Conservation (phyloP, 2,113 vertebrate genomes). For the Caracal caracal region DNA sequence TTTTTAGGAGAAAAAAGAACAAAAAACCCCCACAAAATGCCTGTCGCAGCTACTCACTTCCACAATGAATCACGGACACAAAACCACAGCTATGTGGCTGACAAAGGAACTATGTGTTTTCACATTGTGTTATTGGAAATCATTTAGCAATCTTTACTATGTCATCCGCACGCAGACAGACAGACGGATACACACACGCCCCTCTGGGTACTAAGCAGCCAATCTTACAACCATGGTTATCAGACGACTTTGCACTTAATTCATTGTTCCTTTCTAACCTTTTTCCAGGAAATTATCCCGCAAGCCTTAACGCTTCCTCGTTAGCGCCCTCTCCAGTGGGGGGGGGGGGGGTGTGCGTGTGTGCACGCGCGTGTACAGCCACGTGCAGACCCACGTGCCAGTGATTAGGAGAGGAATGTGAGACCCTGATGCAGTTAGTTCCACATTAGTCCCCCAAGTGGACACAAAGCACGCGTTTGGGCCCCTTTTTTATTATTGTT, state of each 20-base stretch:
- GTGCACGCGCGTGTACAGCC: neutral
- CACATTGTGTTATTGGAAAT: slow-evolving; percentile 60
- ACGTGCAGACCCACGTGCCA: neutral
- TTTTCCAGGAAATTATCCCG: slow-evolving; percentile 32
- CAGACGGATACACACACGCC: neutral
- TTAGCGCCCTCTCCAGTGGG: neutral
- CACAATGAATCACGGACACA: slow-evolving; percentile 76
- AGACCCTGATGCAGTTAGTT: neutral
- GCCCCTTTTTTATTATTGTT: neutral
- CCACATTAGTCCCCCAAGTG: neutral
- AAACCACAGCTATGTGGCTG: slow-evolving; percentile 78
- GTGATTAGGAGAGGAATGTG: neutral
- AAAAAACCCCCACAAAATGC: slow-evolving; percentile 64
- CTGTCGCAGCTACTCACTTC: slow-evolving; percentile 76
- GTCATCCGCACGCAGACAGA: slow-evolving; percentile 68
- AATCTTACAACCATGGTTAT: neutral
- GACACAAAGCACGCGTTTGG: neutral
- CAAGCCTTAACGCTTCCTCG: neutral
- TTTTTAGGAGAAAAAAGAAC: slow-evolving; percentile 71
- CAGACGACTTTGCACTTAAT: neutral
- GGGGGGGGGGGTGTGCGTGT: too few species aligned
- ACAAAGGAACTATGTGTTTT: slow-evolving; percentile 72
- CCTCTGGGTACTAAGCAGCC: neutral
- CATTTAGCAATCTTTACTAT: slow-evolving; percentile 63
- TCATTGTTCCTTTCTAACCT: neutral